Percentiles rank a stretch among this genome's conserved stretches.
phyloP scores from a whole-genome alignment of 2,113 vertebrate genomes.

The Calyptomena viridis region DNA sequence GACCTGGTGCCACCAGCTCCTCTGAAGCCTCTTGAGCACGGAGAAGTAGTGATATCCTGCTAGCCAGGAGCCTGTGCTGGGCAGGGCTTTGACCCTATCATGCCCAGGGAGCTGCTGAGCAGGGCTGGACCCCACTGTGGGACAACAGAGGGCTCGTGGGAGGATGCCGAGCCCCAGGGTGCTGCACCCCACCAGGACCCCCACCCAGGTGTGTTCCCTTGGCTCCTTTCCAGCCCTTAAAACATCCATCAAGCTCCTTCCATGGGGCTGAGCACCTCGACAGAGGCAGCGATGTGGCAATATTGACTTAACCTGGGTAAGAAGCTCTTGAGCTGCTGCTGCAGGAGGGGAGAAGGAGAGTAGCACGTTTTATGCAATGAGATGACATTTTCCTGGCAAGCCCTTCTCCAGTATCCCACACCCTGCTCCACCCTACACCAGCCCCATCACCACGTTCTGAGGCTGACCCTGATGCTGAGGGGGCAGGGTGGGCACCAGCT shows the following conservation, averaged over 20 bases:
- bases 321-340: neutral
- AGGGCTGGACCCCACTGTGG: rapidly evolving
- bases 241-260: neutral
- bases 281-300: neutral
- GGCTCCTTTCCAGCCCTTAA: neutral
- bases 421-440: neutral
- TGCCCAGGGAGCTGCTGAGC: rapidly evolving
- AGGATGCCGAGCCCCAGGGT: neutral
- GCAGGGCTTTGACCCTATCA: rapidly evolving
- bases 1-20: rapidly evolving
- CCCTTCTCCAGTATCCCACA: neutral
- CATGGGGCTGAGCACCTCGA: rapidly evolving
- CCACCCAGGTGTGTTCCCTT: rapidly evolving
- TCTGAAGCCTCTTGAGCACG: neutral
- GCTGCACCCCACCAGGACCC: neutral
- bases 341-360: neutral
- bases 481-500: neutral
- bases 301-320: constrained; percentile 36
- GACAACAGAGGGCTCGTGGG: neutral
- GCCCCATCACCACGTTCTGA: neutral
- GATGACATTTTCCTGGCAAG: constrained; percentile 21
- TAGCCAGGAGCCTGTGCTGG: neutral
- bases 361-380: neutral
- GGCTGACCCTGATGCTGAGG: rapidly evolving
- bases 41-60: neutral